phyloP scores from a whole-genome alignment of 2,888 invertebrate genomes.

The Zhuqinia jingwanae region DNA sequence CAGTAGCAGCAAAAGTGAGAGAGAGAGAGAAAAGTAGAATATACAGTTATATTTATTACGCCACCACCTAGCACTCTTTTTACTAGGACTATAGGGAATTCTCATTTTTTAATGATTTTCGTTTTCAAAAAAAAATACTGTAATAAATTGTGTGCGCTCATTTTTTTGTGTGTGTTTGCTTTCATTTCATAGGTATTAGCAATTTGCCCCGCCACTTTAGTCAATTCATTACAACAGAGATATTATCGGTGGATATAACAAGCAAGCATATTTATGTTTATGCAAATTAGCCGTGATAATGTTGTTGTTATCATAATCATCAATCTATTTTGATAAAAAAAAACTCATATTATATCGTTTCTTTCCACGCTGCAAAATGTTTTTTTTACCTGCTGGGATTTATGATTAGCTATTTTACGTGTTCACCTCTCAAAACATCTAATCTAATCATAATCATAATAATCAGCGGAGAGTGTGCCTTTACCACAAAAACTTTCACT shows the following conservation, averaged over 20 bases:
- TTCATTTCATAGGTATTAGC: no score
- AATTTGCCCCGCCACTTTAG: no score
- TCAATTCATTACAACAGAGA: no score
- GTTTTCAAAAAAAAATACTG: no score
- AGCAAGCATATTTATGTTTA: slow-evolving; percentile 52
- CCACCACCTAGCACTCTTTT: no score
- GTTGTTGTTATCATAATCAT: background rate
- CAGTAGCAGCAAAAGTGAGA: no score
- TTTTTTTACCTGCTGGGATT: slow-evolving; percentile 24
- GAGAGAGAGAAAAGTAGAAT: background rate
- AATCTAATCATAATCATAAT: slow-evolving; percentile 23
- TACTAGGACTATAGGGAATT: no score
- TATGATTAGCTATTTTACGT: slow-evolving; percentile 34
- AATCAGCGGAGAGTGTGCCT: slow-evolving; percentile 6
- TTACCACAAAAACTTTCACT: slow-evolving; percentile 52
- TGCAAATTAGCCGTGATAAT: slow-evolving; percentile 40
- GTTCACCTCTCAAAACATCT: slow-evolving; percentile 22
- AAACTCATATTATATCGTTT: background rate
- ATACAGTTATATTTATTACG: slow-evolving; percentile 33
- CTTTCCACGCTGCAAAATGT: background rate
- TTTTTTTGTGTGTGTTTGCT: no score
- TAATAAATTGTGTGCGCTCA: no score
- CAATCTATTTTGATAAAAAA: background rate
- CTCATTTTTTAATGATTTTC: no score
- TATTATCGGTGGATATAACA: no score